phyloP scores from a whole-genome alignment of 2,113 vertebrate species.

The Rhineura floridana region DNA sequence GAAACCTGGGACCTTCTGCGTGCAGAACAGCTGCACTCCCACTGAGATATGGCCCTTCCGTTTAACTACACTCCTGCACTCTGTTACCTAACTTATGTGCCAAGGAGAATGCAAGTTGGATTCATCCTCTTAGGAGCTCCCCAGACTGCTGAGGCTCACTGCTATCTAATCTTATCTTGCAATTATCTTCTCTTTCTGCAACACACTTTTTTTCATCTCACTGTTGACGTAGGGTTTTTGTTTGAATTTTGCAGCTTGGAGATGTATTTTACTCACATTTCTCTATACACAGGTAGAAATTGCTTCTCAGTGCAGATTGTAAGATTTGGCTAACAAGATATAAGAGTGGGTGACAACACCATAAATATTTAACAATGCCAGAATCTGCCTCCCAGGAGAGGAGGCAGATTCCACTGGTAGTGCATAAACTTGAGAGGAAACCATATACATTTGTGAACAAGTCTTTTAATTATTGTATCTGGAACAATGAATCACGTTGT shows the following conservation, averaged over 20 bases:
- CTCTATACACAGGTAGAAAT: background rate
- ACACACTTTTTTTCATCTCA: background rate
- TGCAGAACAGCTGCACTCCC: too few relatives aligned
- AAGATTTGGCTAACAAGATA: background rate
- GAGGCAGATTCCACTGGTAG: background rate
- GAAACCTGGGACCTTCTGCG: too few relatives aligned
- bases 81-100: background rate
- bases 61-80: too few relatives aligned
- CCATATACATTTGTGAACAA: background rate
- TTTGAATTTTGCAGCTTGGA: background rate
- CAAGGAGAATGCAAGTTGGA: background rate
- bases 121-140: background rate
- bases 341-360: background rate
- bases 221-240: background rate
- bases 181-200: background rate
- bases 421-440: background rate
- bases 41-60: too few relatives aligned
- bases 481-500: background rate
- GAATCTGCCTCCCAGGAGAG: too few relatives aligned
- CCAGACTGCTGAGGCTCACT: background rate
- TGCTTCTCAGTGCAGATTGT: background rate
- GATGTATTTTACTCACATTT: background rate
- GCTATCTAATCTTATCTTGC: background rate
- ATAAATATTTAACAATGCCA: too few relatives aligned
- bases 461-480: background rate